Evolutionary conservation across 2,888 invertebrate species (phyloP).

Genomic region (Cremastinae sp.): DNA sequence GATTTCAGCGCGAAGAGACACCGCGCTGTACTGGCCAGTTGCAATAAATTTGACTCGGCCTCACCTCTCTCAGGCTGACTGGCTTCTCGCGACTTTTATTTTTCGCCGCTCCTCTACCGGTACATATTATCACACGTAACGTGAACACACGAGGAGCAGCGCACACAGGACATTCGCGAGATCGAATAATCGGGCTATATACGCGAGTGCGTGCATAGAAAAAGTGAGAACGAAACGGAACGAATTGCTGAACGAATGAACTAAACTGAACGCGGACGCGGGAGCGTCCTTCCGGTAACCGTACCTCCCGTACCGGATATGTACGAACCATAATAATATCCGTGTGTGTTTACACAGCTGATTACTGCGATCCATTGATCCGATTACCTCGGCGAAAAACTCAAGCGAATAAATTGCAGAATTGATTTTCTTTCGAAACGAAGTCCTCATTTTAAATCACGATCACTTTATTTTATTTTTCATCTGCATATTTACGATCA

Average conservation of each 20-base stretch:
- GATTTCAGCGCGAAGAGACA: conserved; percentile 55
- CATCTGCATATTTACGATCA: not conserved
- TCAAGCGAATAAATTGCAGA: not conserved
- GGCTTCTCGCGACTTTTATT: conserved; percentile 61
- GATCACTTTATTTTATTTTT: conserved; percentile 4
- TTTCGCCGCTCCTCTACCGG: conserved; percentile 58
- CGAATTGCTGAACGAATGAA: conserved; percentile 59
- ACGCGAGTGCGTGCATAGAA: conserved; percentile 44
- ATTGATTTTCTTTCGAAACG: too few relatives aligned
- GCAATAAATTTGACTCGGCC: conserved; percentile 31
- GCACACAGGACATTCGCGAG: conserved; percentile 40
- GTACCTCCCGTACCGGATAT: conserved; percentile 68
- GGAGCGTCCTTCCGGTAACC: conserved; percentile 77
- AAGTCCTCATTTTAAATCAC: too few relatives aligned
- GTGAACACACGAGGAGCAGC: too few relatives aligned
- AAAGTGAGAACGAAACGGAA: conserved; percentile 58
- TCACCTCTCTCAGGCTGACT: conserved; percentile 56
- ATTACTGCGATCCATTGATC: not conserved
- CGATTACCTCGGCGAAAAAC: not conserved
- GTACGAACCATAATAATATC: conserved; percentile 53
- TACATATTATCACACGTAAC: conserved; percentile 43
- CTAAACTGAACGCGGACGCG: conserved; percentile 66
- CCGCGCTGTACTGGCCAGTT: conserved; percentile 69
- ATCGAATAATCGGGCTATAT: conserved; percentile 52
- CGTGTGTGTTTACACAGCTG: conserved; percentile 15